Evolutionary conservation across 2,113 vertebrate genomes (phyloP).

Genomic region (Theristicus caerulescens): DNA sequence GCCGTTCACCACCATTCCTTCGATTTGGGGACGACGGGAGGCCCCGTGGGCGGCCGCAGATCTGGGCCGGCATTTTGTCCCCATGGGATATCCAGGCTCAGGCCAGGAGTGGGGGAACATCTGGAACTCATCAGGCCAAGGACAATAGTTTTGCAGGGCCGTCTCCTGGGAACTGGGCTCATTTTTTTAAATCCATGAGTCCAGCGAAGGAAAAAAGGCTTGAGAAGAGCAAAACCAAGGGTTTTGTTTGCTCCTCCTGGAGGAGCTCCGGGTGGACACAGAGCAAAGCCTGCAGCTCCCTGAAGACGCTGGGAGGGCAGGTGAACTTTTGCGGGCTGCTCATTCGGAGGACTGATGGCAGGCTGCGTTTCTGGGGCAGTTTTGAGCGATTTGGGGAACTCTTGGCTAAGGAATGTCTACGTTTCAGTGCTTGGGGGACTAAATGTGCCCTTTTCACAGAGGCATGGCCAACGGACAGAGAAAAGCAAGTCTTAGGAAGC

Average conservation of each 20-base stretch:
- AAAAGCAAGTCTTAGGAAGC: neutral
- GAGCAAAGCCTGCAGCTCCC: neutral
- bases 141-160: neutral
- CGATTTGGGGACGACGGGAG: neutral
- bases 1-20: neutral
- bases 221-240: neutral
- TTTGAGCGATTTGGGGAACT: neutral
- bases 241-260: too few relatives aligned
- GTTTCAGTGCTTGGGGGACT: neutral
- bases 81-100: fast-evolving
- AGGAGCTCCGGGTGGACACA: fast-evolving
- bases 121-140: neutral
- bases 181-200: neutral
- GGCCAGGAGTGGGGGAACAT: neutral
- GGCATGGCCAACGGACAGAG: neutral
- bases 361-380: neutral
- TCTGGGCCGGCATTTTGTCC: neutral
- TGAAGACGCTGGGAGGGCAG: neutral
- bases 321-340: neutral
- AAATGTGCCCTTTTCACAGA: neutral
- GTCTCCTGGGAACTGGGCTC: neutral
- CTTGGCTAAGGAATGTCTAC: neutral
- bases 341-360: fast-evolving
- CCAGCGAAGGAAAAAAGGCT: neutral
- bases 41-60: fast-evolving